phyloP scores from a whole-genome alignment of 2,113 vertebrate genomes.

The Gila orcuttii region DNA sequence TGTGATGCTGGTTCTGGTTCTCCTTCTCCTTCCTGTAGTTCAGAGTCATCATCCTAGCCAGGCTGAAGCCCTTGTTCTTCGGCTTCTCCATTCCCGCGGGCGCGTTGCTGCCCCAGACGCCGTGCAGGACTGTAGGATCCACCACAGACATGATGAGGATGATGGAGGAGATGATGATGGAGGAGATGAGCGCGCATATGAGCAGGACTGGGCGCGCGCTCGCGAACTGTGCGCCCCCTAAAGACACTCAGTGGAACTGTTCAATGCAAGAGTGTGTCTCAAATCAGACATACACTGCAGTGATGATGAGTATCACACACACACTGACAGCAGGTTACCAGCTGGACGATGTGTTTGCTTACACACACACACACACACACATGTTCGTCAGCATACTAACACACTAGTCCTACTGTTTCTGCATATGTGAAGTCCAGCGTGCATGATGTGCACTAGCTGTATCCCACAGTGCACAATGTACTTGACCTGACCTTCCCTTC shows the following conservation, averaged over 20 bases:
- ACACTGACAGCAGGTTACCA: not conserved
- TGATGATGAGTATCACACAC: not conserved
- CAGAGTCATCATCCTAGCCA: constrained; percentile 91
- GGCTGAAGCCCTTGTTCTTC: constrained; percentile 88
- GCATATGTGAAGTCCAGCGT: not conserved
- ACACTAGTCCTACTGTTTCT: not conserved
- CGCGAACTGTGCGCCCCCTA: constrained; percentile 1
- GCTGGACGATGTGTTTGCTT: not conserved
- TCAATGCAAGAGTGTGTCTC: not conserved
- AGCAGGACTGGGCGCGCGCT: not conserved
- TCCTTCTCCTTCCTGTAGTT: constrained; percentile 80
- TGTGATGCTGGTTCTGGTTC: constrained; percentile 51
- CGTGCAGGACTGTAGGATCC: constrained; percentile 68
- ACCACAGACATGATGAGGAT: constrained; percentile 3
- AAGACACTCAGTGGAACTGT: not conserved
- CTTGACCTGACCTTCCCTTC: not conserved
- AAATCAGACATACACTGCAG: not conserved
- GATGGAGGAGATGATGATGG: not conserved
- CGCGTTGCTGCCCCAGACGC: constrained; percentile 77
- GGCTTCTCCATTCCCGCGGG: constrained; percentile 75
- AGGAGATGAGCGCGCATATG: not conserved
- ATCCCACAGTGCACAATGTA: not conserved
- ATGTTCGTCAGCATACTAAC: not conserved
- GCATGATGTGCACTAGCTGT: not conserved
- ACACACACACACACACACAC: not conserved